Evolutionary conservation across 1,140 invertebrate genomes (phyloP).

Genomic region (Bicyclus anynana): DNA sequence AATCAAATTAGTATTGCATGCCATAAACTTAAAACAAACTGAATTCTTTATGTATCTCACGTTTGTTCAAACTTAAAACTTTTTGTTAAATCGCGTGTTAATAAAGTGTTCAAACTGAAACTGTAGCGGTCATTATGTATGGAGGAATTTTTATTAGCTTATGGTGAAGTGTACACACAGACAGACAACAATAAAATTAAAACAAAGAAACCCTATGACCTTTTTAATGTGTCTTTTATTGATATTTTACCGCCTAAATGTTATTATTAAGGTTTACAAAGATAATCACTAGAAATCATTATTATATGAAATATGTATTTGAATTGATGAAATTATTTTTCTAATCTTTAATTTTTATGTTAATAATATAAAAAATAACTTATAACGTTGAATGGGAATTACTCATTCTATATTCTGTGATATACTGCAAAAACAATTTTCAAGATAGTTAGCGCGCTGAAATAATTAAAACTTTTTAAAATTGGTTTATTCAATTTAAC

Average conservation of each 20-base stretch:
- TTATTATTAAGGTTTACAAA: neutral
- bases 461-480: too few species aligned
- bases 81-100: constrained; percentile 15
- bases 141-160: constrained; percentile 21
- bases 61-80: neutral
- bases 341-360: too few species aligned
- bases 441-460: too few species aligned
- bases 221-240: constrained; percentile 36
- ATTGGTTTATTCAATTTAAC: too few species aligned
- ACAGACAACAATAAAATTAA: constrained; percentile 16
- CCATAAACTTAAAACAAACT: constrained; percentile 15
- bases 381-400: too few species aligned
- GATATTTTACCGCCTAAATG: constrained; percentile 35
- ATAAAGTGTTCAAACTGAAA: constrained; percentile 25
- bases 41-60: neutral
- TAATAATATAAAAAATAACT: too few species aligned
- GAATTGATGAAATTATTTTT: too few species aligned
- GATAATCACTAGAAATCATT: neutral
- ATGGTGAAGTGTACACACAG: constrained; percentile 19
- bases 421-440: too few species aligned
- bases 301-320: too few species aligned
- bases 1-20: too few species aligned
- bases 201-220: constrained; percentile 40
- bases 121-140: constrained; percentile 23
- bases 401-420: too few species aligned